phyloP scores from a whole-genome alignment of 2,888 invertebrate species.

The Caenorhabditis sp. region DNA sequence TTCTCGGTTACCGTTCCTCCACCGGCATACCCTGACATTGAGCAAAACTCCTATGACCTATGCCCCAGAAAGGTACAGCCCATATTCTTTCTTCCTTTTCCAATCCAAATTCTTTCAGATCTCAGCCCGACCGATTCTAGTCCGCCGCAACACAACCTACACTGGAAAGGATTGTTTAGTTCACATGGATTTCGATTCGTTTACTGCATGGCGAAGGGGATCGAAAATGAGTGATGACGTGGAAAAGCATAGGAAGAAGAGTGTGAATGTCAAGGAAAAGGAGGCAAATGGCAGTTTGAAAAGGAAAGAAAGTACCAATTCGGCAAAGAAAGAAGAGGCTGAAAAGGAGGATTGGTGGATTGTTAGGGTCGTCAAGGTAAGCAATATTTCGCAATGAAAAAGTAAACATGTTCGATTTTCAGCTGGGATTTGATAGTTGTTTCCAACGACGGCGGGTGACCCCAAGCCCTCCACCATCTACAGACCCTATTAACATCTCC shows the following conservation, averaged over 20 bases:
- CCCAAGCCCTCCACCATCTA: conserved; percentile 42
- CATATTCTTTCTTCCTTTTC: not conserved
- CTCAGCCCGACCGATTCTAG: conserved; percentile 60
- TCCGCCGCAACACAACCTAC: conserved; percentile 43
- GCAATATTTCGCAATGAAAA: not conserved
- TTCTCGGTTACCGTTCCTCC: conserved; percentile 54
- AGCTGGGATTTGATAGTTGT: conserved; percentile 60
- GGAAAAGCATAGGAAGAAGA: conserved; percentile 29
- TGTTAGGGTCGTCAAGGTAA: conserved; percentile 47
- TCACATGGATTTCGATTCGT: conserved; percentile 77
- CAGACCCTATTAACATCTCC: not conserved
- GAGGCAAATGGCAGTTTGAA: conserved; percentile 15
- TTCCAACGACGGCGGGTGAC: conserved; percentile 53
- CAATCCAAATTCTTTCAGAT: conserved; percentile 30
- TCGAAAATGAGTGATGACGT: conserved; percentile 68
- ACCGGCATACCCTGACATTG: conserved; percentile 40
- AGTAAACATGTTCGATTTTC: conserved; percentile 3
- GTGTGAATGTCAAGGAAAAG: conserved; percentile 27
- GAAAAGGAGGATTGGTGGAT: conserved; percentile 55
- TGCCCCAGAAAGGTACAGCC: conserved; percentile 46
- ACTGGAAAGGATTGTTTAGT: conserved; percentile 37
- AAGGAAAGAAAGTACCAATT: conserved; percentile 21
- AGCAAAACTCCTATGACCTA: conserved; percentile 34
- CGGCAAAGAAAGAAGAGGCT: conserved; percentile 34
- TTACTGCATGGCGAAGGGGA: conserved; percentile 75